These are phyloP conservation scores for Nephila pilipes DNA, from an alignment of 1,140 invertebrate species.

Conservation along the genomic window DNA sequence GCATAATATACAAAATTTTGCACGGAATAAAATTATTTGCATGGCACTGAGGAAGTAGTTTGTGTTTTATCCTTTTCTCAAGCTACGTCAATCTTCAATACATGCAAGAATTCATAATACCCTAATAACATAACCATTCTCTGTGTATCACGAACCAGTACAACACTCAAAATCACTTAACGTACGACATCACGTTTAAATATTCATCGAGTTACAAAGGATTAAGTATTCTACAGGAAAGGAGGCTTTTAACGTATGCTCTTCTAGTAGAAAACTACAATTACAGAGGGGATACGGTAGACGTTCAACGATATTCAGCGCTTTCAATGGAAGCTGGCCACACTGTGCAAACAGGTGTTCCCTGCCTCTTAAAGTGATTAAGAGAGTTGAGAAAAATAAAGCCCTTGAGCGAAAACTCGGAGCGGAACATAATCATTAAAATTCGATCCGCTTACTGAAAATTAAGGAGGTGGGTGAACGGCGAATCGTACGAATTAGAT, in stretches of 20 bases:
- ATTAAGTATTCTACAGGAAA: background rate
- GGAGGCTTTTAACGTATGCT: slow-evolving; percentile 26
- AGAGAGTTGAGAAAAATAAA: slow-evolving; percentile 27
- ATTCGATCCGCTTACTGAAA: slow-evolving; percentile 58
- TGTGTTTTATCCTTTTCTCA: too few relatives aligned
- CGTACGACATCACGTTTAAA: slow-evolving; percentile 24
- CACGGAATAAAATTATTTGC: too few relatives aligned
- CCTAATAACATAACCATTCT: background rate
- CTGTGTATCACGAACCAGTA: background rate
- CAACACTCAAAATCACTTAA: slow-evolving; percentile 26
- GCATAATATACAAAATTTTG: too few relatives aligned
- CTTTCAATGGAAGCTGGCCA: background rate
- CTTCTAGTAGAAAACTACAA: slow-evolving; percentile 18
- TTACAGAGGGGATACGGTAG: slow-evolving; percentile 31
- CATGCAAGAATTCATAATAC: background rate
- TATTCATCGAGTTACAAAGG: slow-evolving; percentile 34
- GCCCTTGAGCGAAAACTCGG: background rate
- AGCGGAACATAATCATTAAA: slow-evolving; percentile 59
- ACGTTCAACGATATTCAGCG: background rate
- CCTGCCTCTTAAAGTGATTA: slow-evolving; percentile 22
- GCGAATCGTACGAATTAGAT: slow-evolving; percentile 16
- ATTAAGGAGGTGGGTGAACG: background rate
- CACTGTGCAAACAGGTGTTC: slow-evolving; percentile 41
- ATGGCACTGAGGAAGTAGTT: too few relatives aligned
- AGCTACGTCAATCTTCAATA: background rate